Base-by-base conservation (phyloP, 1,140 invertebrate species). In the Aculops lycopersici region DNA sequence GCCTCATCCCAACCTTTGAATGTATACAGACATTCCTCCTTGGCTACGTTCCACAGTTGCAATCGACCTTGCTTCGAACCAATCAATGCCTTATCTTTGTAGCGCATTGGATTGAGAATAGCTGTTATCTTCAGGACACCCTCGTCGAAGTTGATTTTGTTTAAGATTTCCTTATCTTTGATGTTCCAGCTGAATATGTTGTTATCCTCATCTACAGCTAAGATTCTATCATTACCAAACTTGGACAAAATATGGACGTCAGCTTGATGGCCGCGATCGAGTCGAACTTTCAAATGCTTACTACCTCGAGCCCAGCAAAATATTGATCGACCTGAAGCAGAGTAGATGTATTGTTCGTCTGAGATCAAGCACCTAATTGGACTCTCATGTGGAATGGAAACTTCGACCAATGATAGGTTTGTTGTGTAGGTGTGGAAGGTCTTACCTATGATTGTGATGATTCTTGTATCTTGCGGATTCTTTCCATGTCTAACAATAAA, bases 1-100 rank as follows among this genome's bases (percentile, higher is more conserved):
- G 62, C 64, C 1, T 61, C 54, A 31, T 31, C n/a, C 72, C 77
- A 88, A 1, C 76, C 74, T 45, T 64, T 58, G 52, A 92, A 84
- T 1, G 67, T 68, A 52, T 75, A 72, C 38, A 94, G 62, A 44
- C 75, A 59, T 51, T 72, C 75, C 39, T 67, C 47, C 15, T 68
- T 68, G 41, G 71, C 71, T 3, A 94, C 58, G 59, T 94, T 95
- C 76, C 80, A 84, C 37, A 94, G 55, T 49, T 90, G 78, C 43
- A 95, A 46, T 24, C 61, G 54, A 0, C 86, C 88, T 56, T 92
- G 77, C 40, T 70, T 62, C 48, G 79, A 86, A 13, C 74, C 86
- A 37, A 95, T 56, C n/a, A 95, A 54, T 37, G 94, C 67, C 61
- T 94, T 95, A 54, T 95, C 92, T 2, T 84, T 55, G 52, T 94